A percentile compares a stretch with the other conserved stretches of the same genome.
Conservation (phyloP, 2,797 vertebrate species). For the Glyptemys insculpta region DNA sequence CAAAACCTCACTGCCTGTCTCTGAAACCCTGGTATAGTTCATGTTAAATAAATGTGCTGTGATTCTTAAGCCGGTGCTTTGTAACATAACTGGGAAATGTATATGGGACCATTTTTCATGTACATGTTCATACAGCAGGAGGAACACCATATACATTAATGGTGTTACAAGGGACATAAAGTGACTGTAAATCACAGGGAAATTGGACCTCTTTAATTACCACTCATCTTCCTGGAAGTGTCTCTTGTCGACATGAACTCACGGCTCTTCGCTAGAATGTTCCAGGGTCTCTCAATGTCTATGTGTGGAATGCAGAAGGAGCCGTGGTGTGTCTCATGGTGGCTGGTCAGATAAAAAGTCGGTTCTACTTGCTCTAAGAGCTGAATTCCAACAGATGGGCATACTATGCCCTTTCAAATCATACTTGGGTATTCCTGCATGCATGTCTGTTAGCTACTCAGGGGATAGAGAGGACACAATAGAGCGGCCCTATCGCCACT, state of each 20-base stretch:
- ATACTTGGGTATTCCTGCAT: accelerated
- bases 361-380: accelerated
- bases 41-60: not conserved
- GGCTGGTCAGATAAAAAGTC: too few species aligned
- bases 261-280: not conserved
- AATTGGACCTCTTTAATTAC: not conserved
- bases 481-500: accelerated
- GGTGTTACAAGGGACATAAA: not conserved
- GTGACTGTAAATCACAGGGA: not conserved
- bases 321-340: too few species aligned
- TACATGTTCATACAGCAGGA: not conserved
- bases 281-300: too few species aligned
- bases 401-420: not conserved
- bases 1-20: not conserved
- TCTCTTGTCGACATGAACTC: not conserved
- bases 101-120: not conserved
- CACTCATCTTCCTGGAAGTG: not conserved
- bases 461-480: not conserved
- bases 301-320: too few species aligned
- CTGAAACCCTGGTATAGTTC: not conserved
- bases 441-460: not conserved
- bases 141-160: not conserved
- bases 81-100: not conserved
- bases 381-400: not conserved
- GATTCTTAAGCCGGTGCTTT: not conserved